Conservation (phyloP, 2,113 vertebrate species). For the Megaceryle maxima region DNA sequence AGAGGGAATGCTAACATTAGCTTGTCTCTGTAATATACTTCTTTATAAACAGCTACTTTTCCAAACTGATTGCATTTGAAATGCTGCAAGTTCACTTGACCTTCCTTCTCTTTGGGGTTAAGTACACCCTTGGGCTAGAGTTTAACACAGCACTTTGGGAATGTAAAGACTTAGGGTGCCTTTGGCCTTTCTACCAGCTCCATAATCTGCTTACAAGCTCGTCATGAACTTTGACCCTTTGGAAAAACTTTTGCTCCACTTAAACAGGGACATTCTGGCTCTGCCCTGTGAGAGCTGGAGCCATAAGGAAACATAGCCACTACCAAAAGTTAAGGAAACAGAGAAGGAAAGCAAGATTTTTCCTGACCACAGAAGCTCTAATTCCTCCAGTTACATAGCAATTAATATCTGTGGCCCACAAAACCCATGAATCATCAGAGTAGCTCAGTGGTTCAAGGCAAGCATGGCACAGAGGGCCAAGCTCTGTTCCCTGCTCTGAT, state of each 20-base stretch:
- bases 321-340: not conserved
- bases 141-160: conserved; percentile 59
- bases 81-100: conserved; percentile 69
- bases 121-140: conserved; percentile 64
- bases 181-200: conserved; percentile 57
- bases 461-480: not conserved
- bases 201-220: conserved; percentile 62
- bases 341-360: not conserved
- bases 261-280: conserved; percentile 34
- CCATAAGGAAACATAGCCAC: not conserved
- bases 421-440: not conserved
- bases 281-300: not conserved
- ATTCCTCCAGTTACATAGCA: not conserved
- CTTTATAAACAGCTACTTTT: conserved; percentile 50
- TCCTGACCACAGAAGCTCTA: not conserved
- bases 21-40: conserved; percentile 12
- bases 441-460: not conserved
- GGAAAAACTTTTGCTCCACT: conserved; percentile 58
- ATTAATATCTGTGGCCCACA: not conserved
- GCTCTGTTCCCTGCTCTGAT: not conserved
- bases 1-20: conserved; percentile 34
- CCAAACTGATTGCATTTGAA: conserved; percentile 52
- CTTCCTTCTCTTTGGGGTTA: conserved; percentile 51
- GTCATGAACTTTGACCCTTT: conserved; percentile 32
- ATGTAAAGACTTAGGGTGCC: conserved; percentile 57